phyloP scores from a whole-genome alignment of 2,888 invertebrate genomes.

The Melanotus villosus region DNA sequence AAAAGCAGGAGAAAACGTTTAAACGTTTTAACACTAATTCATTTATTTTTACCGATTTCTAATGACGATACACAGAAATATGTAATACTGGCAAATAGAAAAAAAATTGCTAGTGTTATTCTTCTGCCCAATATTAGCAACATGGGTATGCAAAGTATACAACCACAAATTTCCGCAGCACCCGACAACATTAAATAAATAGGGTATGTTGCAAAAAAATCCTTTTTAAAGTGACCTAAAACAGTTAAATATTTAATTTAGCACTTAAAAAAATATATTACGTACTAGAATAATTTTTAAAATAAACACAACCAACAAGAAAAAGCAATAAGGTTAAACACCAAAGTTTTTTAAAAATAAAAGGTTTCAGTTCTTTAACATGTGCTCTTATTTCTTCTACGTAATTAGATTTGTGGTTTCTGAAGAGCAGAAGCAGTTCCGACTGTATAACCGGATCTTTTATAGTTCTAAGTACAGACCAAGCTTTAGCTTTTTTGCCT shows the following conservation, averaged over 20 bases:
- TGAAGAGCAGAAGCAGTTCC: constrained; percentile 20
- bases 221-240: neutral
- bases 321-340: neutral
- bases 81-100: neutral
- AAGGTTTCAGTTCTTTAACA: neutral
- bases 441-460: constrained; percentile 30
- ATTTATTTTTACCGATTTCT: neutral
- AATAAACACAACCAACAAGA: neutral
- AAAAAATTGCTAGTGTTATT: neutral
- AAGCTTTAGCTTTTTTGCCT: constrained; percentile 24
- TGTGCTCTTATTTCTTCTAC: neutral
- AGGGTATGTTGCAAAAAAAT: neutral
- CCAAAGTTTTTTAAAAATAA: neutral
- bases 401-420: constrained; percentile 15
- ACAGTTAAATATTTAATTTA: neutral
- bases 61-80: neutral
- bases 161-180: neutral
- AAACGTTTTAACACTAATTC: too few relatives aligned
- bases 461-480: constrained; percentile 24
- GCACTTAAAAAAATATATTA: constrained; percentile 1
- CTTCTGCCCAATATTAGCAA: neutral
- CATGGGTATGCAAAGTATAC: neutral
- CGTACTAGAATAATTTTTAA: neutral
- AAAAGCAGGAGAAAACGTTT: neutral
- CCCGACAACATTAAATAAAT: constrained; percentile 1